Conservation (phyloP, 2,113 vertebrate genomes). For the Tichodroma muraria region DNA sequence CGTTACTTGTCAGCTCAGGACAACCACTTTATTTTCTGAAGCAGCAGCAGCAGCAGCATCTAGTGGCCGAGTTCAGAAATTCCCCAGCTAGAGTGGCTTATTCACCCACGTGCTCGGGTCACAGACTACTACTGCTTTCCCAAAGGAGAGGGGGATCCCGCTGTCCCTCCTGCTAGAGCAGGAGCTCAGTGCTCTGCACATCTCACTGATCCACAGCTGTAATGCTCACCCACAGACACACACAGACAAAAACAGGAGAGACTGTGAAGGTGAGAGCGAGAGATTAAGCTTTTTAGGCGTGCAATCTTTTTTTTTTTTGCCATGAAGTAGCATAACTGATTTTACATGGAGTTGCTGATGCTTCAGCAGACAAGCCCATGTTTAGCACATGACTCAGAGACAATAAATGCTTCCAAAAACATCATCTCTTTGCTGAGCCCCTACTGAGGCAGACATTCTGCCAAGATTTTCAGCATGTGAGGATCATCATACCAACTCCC, state of each 20-base stretch:
- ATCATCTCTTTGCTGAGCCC: neutral
- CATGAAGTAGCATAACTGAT: neutral
- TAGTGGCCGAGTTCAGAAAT: neutral
- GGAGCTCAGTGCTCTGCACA: neutral
- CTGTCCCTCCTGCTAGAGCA: fast-evolving
- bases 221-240: neutral
- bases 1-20: fast-evolving
- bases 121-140: neutral
- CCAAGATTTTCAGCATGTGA: neutral
- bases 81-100: neutral
- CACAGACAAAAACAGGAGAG: neutral
- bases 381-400: neutral
- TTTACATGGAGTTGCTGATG: neutral
- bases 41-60: constrained; percentile 22
- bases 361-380: neutral
- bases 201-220: neutral
- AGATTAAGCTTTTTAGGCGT: neutral
- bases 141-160: neutral
- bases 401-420: neutral
- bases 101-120: fast-evolving
- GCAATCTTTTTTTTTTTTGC: neutral
- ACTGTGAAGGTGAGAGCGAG: neutral
- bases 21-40: neutral
- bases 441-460: neutral
- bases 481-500: constrained; percentile 83